Evolutionary conservation across 2,797 vertebrate genomes (phyloP).

Genomic region (Sebastolobus altivelis): DNA sequence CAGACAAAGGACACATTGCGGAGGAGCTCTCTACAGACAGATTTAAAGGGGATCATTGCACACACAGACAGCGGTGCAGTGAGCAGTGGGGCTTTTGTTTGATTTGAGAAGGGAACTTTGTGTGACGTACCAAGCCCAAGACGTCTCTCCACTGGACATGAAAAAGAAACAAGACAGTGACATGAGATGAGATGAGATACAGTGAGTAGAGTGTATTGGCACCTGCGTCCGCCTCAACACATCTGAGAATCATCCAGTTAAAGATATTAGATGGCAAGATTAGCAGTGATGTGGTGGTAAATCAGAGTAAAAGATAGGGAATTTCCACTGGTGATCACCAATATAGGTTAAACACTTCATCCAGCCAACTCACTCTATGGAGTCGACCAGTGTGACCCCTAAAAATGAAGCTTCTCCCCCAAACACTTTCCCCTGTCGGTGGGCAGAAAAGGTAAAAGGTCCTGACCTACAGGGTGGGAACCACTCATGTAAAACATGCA

Average conservation of each 20-base stretch:
- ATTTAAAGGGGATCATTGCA: constrained; percentile 35
- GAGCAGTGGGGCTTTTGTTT: constrained; percentile 44
- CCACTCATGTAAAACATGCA: not conserved
- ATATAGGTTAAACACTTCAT: not conserved
- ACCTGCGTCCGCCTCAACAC: constrained; percentile 1
- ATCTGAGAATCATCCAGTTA: not conserved
- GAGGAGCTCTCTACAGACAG: constrained; percentile 35
- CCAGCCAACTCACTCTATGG: not conserved
- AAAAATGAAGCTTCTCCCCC: not conserved
- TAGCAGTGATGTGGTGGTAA: not conserved
- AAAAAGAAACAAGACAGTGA: constrained; percentile 77
- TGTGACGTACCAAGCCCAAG: constrained; percentile 87
- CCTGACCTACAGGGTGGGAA: not conserved
- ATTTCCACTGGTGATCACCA: not conserved
- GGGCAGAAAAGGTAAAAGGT: not conserved
- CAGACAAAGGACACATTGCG: constrained; percentile 31
- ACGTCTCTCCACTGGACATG: constrained; percentile 88
- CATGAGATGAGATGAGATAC: constrained; percentile 33
- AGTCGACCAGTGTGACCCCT: not conserved
- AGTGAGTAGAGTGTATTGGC: not conserved
- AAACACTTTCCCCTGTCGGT: not conserved
- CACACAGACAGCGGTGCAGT: constrained; percentile 36
- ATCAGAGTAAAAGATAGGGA: no score
- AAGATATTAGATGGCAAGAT: not conserved
- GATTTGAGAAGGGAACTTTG: constrained; percentile 25